Percentiles rank a stretch among this genome's conserved stretches.
These are phyloP conservation scores for Distichodus sexfasciatus DNA, from an alignment of 2,797 vertebrate species.

Conservation along the genomic window DNA sequence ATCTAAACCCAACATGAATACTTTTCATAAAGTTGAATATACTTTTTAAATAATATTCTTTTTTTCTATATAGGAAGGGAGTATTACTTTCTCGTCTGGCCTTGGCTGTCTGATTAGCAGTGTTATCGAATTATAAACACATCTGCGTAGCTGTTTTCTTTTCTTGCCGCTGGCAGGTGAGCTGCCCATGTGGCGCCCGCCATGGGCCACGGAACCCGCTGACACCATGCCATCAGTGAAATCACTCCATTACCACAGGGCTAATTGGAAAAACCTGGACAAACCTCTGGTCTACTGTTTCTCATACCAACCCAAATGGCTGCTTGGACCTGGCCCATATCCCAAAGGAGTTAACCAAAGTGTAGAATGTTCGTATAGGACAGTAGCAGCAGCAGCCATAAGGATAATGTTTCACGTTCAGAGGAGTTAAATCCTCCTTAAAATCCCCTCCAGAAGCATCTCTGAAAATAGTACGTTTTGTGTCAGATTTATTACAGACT, in stretches of 20 bases:
- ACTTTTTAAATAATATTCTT: too few relatives aligned
- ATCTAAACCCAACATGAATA: neutral
- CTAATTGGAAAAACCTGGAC: constrained; percentile 84
- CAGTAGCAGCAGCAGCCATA: constrained; percentile 15
- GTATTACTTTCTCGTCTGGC: neutral
- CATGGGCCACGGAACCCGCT: constrained; percentile 75
- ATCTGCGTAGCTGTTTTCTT: constrained; percentile 66
- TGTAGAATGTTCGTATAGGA: too few relatives aligned
- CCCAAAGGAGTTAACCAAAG: constrained; percentile 23
- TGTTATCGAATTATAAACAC: constrained; percentile 78
- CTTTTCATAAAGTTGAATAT: too few relatives aligned
- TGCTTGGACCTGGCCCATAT: constrained; percentile 37
- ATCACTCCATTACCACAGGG: constrained; percentile 78
- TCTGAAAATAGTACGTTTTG: neutral
- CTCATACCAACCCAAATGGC: constrained; percentile 33
- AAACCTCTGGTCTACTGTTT: constrained; percentile 50
- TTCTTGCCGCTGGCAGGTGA: constrained; percentile 80
- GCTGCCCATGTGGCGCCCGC: constrained; percentile 76
- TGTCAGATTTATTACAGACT: too few relatives aligned
- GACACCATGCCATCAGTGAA: constrained; percentile 82
- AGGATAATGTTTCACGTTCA: constrained; percentile 7
- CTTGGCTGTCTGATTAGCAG: constrained; percentile 55
- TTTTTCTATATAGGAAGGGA: too few relatives aligned
- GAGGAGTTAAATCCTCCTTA: constrained; percentile 8
- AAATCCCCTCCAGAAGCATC: neutral